These are phyloP conservation scores for Cepaea hortensis DNA, from an alignment of 2,888 invertebrate genomes.

Conservation along the genomic window DNA sequence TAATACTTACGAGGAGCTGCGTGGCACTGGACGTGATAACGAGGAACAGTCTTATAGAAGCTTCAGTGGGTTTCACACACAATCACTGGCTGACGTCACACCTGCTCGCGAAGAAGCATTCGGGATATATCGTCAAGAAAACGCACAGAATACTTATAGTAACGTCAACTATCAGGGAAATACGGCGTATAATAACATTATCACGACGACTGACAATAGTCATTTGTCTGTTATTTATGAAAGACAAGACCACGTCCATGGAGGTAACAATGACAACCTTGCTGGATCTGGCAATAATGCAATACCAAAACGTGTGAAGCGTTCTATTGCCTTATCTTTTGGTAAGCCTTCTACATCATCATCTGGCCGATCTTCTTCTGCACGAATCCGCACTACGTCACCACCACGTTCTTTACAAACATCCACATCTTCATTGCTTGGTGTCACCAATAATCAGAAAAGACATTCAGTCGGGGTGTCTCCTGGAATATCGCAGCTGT, in stretches of 20 bases:
- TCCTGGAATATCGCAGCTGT: constrained; percentile 1
- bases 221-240: not conserved
- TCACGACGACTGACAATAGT: not conserved
- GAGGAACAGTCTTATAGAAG: not conserved
- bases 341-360: not conserved
- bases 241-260: not conserved
- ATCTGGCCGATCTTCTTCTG: not conserved
- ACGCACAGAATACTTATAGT: not conserved
- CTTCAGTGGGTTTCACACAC: not conserved
- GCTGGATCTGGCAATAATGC: not conserved
- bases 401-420: not conserved
- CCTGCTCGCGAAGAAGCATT: not conserved
- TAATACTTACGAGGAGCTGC: not conserved
- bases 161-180: not conserved
- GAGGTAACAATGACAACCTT: too few relatives aligned
- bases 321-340: constrained; percentile 4
- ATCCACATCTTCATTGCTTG: not conserved
- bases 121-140: not conserved
- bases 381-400: not conserved
- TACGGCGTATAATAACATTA: not conserved
- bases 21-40: not conserved
- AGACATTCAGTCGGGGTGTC: not conserved
- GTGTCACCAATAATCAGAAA: too few relatives aligned
- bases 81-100: not conserved
- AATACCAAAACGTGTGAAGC: not conserved